phyloP scores from a whole-genome alignment of 2,113 vertebrate species.

The Macroglossus sobrinus region DNA sequence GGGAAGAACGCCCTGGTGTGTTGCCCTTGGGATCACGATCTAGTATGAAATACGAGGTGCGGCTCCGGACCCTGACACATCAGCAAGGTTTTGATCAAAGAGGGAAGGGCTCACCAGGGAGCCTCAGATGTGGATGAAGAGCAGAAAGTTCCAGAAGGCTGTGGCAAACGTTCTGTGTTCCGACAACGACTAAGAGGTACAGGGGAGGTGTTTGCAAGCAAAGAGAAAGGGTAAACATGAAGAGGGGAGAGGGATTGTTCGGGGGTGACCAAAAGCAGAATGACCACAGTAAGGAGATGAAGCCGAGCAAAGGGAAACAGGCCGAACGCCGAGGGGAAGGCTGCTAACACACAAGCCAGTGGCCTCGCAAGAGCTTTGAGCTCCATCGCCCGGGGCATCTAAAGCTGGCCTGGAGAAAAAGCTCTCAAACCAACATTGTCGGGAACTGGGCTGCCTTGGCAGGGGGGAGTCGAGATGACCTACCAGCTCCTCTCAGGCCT shows the following conservation, averaged over 20 bases:
- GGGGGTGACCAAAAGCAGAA: neutral
- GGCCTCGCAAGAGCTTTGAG: constrained; percentile 31
- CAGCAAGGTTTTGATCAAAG: neutral
- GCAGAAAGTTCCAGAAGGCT: neutral
- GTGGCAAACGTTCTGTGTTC: neutral
- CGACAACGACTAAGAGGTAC: neutral
- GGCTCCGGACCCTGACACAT: constrained; percentile 3
- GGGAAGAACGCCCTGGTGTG: neutral
- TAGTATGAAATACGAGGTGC: neutral
- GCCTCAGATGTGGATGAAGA: neutral
- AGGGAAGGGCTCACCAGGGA: neutral
- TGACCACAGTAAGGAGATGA: constrained; percentile 47
- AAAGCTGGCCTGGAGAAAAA: constrained; percentile 47
- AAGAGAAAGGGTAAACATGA: neutral
- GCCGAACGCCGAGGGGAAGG: neutral
- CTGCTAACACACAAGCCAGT: constrained; percentile 35
- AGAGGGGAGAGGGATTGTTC: neutral
- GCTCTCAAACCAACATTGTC: neutral
- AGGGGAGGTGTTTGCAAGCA: neutral
- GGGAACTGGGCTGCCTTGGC: constrained; percentile 5
- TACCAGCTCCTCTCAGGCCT: neutral
- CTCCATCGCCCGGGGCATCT: constrained; percentile 45
- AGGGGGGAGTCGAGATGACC: constrained; percentile 43
- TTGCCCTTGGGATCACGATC: constrained; percentile 27
- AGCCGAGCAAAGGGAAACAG: constrained; percentile 46